Percentiles rank a stretch among this genome's conserved stretches.
Evolutionary conservation across 2,888 invertebrate genomes (phyloP).

Genomic region (Apocheima hispidaria): DNA sequence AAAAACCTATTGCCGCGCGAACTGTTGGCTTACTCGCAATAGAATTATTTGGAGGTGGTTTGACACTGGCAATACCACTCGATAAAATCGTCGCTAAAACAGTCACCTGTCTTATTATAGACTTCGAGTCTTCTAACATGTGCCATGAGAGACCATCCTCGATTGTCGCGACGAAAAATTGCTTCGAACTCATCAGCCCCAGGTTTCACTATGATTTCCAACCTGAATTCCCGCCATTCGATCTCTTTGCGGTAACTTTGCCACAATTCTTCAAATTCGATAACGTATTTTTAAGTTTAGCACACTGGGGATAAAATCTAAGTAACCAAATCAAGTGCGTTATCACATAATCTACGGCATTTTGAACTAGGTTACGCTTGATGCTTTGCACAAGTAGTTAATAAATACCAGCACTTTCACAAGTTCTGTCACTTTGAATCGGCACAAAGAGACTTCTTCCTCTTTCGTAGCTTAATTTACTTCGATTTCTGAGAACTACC

Average conservation of each 20-base stretch:
- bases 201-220: constrained; percentile 15
- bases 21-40: neutral
- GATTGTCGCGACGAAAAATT: constrained; percentile 19
- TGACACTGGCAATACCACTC: constrained; percentile 24
- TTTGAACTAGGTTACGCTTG: constrained; percentile 38
- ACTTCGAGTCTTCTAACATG: constrained; percentile 17
- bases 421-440: constrained; percentile 89
- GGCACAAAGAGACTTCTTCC: constrained; percentile 91
- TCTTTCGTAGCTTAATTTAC: constrained; percentile 64
- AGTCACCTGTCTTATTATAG: constrained; percentile 1
- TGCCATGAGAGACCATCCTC: constrained; percentile 18
- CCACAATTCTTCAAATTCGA: constrained; percentile 23
- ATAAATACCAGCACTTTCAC: constrained; percentile 89
- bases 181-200: constrained; percentile 25
- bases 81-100: constrained; percentile 11
- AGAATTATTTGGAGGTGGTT: neutral
- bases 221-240: constrained; percentile 26
- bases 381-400: constrained; percentile 90
- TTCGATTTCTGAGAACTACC: constrained; percentile 54
- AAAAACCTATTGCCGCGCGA: neutral
- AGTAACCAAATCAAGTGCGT: constrained; percentile 48
- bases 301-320: constrained; percentile 53
- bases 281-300: constrained; percentile 14
- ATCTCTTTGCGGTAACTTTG: constrained; percentile 22
- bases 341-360: constrained; percentile 6